Conservation (phyloP, 1,140 invertebrate genomes). For the Riptortus pedestris region DNA sequence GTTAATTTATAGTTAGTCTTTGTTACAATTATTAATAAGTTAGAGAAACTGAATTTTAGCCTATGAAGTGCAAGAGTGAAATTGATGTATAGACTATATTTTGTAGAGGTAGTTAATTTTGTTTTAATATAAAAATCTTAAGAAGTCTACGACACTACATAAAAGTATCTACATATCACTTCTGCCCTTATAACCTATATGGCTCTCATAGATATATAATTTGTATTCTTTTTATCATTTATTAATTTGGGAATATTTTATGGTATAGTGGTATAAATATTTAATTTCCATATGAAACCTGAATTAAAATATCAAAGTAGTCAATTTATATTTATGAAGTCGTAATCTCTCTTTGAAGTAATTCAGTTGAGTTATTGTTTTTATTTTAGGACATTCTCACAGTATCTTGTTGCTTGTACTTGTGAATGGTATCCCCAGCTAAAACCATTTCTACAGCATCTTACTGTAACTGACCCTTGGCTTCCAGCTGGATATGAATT, state of each 20-base stretch:
- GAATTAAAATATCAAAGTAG: not conserved
- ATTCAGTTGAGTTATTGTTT: not conserved
- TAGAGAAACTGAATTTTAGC: too few species aligned
- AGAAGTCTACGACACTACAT: too few species aligned
- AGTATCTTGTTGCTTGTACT: not conserved
- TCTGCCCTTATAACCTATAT: not conserved
- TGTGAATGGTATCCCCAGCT: constrained; percentile 4
- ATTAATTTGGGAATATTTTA: not conserved
- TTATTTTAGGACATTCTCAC: not conserved
- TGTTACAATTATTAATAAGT: too few species aligned
- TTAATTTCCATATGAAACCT: not conserved
- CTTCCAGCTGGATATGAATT: not conserved
- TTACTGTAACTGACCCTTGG: not conserved
- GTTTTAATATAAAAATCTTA: too few species aligned
- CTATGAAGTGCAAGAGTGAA: too few species aligned
- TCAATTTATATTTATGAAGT: not conserved
- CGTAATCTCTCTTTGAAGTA: not conserved
- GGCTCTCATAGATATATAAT: not conserved
- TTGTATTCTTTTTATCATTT: not conserved
- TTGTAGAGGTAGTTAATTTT: too few species aligned
- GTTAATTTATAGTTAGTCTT: too few species aligned
- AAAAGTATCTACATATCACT: too few species aligned
- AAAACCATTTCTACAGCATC: not conserved
- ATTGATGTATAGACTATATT: too few species aligned
- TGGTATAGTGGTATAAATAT: not conserved